A percentile compares a stretch with the other conserved stretches of the same genome.
Evolutionary conservation across 2,888 invertebrate genomes (phyloP).

Genomic region (Oegoconia quadripuncta): DNA sequence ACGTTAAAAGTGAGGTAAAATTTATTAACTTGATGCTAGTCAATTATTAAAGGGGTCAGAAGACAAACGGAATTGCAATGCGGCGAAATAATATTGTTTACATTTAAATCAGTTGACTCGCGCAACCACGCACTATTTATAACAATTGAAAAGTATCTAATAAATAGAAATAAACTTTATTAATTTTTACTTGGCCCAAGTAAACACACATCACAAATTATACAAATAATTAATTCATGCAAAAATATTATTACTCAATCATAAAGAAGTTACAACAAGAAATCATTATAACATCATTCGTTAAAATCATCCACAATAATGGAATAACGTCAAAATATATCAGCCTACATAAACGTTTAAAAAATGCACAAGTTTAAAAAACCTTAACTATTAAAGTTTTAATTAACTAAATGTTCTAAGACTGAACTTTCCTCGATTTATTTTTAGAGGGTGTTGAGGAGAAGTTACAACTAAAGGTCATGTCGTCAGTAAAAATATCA

Average conservation of each 20-base stretch:
- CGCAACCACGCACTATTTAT: too few relatives aligned
- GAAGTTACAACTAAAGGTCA: constrained; percentile 69
- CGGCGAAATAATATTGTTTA: constrained; percentile 19
- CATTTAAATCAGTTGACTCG: constrained; percentile 3
- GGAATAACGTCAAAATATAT: constrained; percentile 47
- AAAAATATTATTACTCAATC: constrained; percentile 36
- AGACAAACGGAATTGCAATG: constrained; percentile 33
- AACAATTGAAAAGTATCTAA: constrained; percentile 6
- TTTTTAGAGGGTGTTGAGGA: constrained; percentile 73
- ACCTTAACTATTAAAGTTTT: constrained; percentile 7
- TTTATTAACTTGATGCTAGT: constrained; percentile 6
- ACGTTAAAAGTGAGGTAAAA: not conserved
- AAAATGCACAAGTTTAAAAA: constrained; percentile 48
- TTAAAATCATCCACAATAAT: constrained; percentile 56
- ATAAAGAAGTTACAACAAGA: constrained; percentile 27
- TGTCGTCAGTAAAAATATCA: constrained; percentile 64
- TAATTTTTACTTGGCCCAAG: constrained; percentile 46
- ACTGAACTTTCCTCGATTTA: constrained; percentile 53
- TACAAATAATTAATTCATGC: constrained; percentile 48
- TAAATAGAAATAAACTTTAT: constrained; percentile 35
- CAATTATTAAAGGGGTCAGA: constrained; percentile 33
- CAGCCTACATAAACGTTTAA: constrained; percentile 50
- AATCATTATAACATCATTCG: constrained; percentile 33
- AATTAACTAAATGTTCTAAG: constrained; percentile 23
- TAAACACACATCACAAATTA: constrained; percentile 45